Evolutionary conservation across 1,140 invertebrate species (phyloP).

Genomic region (Papilio aristodemus): DNA sequence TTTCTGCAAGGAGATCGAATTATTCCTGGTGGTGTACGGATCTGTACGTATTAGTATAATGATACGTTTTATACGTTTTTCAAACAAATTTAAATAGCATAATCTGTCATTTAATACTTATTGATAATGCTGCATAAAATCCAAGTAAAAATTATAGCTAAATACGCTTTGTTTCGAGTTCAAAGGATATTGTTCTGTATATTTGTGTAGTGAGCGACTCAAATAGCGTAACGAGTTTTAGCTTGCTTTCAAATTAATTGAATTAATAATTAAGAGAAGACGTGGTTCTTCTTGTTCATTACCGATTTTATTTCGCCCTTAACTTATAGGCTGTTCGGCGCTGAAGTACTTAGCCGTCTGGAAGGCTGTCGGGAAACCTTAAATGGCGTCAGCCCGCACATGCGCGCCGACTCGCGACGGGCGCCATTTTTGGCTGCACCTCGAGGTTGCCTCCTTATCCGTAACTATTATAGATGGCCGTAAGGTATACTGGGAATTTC

Average conservation of each 20-base stretch:
- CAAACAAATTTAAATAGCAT: too few species aligned
- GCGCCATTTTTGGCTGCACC: slow-evolving; percentile 62
- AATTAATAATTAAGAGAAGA: not conserved
- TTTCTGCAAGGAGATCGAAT: too few species aligned
- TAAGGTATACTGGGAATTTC: not conserved
- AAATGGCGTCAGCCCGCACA: slow-evolving; percentile 62
- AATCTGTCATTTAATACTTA: too few species aligned
- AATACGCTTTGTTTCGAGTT: too few species aligned
- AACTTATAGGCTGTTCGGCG: slow-evolving; percentile 19
- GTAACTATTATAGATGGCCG: slow-evolving; percentile 17
- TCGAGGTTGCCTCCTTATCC: slow-evolving; percentile 30
- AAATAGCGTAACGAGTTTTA: too few species aligned
- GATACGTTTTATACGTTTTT: too few species aligned
- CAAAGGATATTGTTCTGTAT: too few species aligned
- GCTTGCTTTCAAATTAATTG: not conserved
- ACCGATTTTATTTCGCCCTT: slow-evolving; percentile 57
- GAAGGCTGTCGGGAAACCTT: slow-evolving; percentile 64
- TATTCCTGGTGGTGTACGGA: too few species aligned
- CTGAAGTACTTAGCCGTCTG: slow-evolving; percentile 57
- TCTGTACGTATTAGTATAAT: too few species aligned
- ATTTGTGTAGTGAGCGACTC: too few species aligned
- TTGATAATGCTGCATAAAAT: too few species aligned
- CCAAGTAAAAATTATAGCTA: slow-evolving; percentile 29
- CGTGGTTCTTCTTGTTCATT: not conserved
- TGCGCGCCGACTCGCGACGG: slow-evolving; percentile 47